Evolutionary conservation across 2,797 vertebrate genomes (phyloP).

Genomic region (Spinus pinus): DNA sequence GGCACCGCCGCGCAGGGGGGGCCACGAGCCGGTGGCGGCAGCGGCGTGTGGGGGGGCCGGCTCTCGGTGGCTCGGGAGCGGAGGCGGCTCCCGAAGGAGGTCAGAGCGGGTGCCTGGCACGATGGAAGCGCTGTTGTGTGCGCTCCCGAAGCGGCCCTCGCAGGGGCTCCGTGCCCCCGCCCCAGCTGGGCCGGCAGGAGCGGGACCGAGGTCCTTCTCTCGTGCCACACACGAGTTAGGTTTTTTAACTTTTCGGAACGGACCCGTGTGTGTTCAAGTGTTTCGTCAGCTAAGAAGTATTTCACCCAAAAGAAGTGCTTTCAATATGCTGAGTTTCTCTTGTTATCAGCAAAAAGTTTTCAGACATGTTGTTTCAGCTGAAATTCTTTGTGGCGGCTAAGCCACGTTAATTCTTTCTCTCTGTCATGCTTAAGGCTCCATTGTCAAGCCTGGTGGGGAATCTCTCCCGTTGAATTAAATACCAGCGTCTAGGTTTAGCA

Average conservation of each 20-base stretch:
- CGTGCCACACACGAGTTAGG: neutral
- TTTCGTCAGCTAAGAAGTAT: constrained; percentile 18
- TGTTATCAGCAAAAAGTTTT: constrained; percentile 68
- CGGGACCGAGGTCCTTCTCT: neutral
- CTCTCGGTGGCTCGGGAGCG: neutral
- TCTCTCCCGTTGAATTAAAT: constrained; percentile 76
- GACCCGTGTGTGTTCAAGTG: neutral
- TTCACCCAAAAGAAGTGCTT: constrained; percentile 14
- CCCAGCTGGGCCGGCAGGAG: neutral
- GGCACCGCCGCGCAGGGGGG: neutral
- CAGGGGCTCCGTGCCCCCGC: neutral
- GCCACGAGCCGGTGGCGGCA: neutral
- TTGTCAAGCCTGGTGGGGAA: constrained; percentile 74
- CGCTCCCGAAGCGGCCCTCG: neutral
- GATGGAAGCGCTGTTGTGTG: neutral
- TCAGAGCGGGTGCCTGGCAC: neutral
- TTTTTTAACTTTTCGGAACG: neutral
- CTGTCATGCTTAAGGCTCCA: constrained; percentile 74
- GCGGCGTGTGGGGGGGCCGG: neutral
- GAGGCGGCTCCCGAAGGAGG: neutral
- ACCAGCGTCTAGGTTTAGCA: constrained; percentile 70
- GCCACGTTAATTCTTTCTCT: constrained; percentile 73
- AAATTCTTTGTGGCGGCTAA: constrained; percentile 74
- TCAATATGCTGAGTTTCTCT: neutral
- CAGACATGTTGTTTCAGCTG: constrained; percentile 49